Evolutionary conservation across 2,113 vertebrate species (phyloP).

Genomic region (Anas platyrhynchos): DNA sequence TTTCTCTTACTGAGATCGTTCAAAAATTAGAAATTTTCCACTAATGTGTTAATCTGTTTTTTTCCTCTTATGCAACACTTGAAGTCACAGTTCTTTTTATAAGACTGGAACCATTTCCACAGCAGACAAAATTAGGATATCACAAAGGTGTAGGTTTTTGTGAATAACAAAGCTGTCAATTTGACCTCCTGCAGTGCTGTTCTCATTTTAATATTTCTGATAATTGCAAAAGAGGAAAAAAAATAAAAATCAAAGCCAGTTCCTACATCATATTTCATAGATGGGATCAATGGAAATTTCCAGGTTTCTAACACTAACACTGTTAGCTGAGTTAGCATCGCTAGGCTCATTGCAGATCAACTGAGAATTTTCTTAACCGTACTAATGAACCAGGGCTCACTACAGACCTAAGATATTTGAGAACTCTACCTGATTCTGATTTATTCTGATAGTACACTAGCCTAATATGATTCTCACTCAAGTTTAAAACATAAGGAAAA

Average conservation of each 20-base stretch:
- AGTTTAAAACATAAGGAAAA: background rate
- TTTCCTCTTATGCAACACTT: background rate
- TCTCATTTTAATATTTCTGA: background rate
- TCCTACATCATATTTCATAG: background rate
- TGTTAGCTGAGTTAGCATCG: background rate
- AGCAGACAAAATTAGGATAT: background rate
- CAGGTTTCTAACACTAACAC: background rate
- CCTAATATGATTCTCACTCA: background rate
- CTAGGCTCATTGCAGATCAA: background rate
- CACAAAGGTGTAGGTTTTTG: background rate
- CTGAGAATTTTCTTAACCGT: background rate
- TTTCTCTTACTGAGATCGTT: background rate
- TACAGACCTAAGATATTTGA: background rate
- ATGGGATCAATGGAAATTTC: background rate
- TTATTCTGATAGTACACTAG: background rate
- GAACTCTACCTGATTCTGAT: background rate
- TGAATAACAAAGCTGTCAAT: background rate
- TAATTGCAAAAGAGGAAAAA: background rate
- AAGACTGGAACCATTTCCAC: background rate
- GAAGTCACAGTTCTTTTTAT: background rate
- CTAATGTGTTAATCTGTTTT: background rate
- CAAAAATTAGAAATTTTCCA: background rate
- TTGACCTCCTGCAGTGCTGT: background rate
- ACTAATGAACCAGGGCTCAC: background rate
- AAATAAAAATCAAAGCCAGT: background rate